Conservation (phyloP, 2,888 invertebrate genomes). For the Anaspis maculata region DNA sequence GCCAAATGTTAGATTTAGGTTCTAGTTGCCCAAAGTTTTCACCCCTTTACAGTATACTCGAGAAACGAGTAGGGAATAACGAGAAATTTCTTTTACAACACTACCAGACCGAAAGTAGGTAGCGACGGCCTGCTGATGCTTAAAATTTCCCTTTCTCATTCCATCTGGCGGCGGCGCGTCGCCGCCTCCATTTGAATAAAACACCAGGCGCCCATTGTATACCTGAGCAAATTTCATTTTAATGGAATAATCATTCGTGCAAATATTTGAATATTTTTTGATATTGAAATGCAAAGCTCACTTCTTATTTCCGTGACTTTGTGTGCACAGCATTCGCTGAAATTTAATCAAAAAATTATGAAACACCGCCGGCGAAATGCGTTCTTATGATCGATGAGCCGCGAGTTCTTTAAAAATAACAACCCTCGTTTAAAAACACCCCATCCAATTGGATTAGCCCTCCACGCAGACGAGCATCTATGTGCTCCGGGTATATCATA, state of each 20-base stretch:
- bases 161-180: constrained; percentile 26
- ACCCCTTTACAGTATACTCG: too few relatives aligned
- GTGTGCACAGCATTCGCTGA: constrained; percentile 39
- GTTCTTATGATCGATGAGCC: constrained; percentile 30
- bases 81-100: too few relatives aligned
- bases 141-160: too few relatives aligned
- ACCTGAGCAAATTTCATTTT: constrained; percentile 45
- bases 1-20: too few relatives aligned
- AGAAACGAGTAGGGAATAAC: too few relatives aligned
- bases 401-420: constrained; percentile 29
- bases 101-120: too few relatives aligned
- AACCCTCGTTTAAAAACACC: constrained; percentile 26
- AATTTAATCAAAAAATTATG: constrained; percentile 44
- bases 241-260: constrained; percentile 47
- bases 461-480: too few relatives aligned
- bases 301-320: constrained; percentile 35
- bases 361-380: constrained; percentile 31
- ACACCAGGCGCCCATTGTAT: constrained; percentile 26
- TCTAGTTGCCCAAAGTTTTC: too few relatives aligned
- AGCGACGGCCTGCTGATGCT: too few relatives aligned
- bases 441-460: constrained; percentile 28
- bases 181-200: constrained; percentile 37
- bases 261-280: constrained; percentile 46
- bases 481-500: too few relatives aligned
- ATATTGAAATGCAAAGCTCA: constrained; percentile 42